phyloP scores from a whole-genome alignment of 2,888 invertebrate species.

The Synergus laeviventris region DNA sequence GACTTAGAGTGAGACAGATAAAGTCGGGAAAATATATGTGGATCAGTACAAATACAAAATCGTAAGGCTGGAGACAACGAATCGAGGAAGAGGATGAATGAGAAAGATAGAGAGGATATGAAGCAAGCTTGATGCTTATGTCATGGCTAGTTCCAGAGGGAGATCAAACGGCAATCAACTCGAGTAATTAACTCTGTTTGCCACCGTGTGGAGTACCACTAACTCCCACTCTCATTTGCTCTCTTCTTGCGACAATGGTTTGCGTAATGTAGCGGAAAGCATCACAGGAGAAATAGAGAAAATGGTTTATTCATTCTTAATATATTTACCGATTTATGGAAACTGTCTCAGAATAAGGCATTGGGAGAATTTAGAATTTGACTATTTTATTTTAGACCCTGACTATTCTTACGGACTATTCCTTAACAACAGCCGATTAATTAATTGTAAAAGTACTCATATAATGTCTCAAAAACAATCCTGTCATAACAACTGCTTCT shows the following conservation, averaged over 20 bases:
- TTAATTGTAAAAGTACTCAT: no score
- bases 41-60: slow-evolving; percentile 21
- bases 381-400: no score
- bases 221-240: slow-evolving; percentile 43
- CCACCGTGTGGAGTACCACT: slow-evolving; percentile 41
- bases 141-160: slow-evolving; percentile 36
- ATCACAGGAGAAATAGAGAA: not conserved
- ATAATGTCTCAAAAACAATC: no score
- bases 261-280: not conserved
- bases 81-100: not conserved
- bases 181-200: slow-evolving; percentile 57
- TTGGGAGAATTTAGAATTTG: no score
- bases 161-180: slow-evolving; percentile 57
- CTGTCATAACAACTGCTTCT: no score
- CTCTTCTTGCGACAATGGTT: slow-evolving; percentile 22
- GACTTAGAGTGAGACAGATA: slow-evolving; percentile 2
- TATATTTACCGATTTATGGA: not conserved
- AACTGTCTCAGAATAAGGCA: no score
- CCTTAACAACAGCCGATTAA: no score
- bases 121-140: slow-evolving; percentile 14
- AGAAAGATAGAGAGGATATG: slow-evolving; percentile 28
- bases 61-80: not conserved
- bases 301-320: not conserved
- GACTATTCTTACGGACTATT: no score
- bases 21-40: not conserved